Conservation (phyloP, 2,113 vertebrate genomes). For the Stegastes partitus region DNA sequence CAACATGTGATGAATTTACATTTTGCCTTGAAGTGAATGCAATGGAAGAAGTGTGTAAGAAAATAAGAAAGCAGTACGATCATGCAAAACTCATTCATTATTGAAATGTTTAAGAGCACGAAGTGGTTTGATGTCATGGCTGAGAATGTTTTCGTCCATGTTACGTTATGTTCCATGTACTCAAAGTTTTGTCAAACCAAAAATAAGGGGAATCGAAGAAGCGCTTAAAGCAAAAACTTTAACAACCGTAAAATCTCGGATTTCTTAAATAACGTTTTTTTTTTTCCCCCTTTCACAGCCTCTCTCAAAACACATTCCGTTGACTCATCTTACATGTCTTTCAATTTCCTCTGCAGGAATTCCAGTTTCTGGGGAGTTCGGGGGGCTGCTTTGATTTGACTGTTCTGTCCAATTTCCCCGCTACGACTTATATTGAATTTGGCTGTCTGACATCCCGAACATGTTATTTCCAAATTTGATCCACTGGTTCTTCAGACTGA, state of each 20-base stretch:
- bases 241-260: not conserved
- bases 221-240: not conserved
- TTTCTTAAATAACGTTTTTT: not conserved
- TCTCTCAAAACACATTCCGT: constrained; percentile 20
- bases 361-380: constrained; percentile 11
- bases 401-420: constrained; percentile 44
- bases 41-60: constrained; percentile 23
- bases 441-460: constrained; percentile 45
- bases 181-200: not conserved
- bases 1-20: not conserved
- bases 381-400: constrained; percentile 50
- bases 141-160: too few relatives aligned
- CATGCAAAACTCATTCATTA: not conserved
- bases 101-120: too few relatives aligned
- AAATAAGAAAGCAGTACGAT: too few relatives aligned
- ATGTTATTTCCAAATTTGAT: constrained; percentile 42
- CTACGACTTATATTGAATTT: constrained; percentile 45
- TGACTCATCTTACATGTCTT: constrained; percentile 46
- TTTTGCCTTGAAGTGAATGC: not conserved
- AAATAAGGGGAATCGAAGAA: not conserved
- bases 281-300: constrained; percentile 20
- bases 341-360: constrained; percentile 55
- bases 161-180: not conserved
- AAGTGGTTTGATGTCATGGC: not conserved
- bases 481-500: constrained; percentile 42